Evolutionary conservation across 2,888 invertebrate species (phyloP), one percentile per base, ranked within the genome.

Genomic region (Napeogenes inachia): DNA sequence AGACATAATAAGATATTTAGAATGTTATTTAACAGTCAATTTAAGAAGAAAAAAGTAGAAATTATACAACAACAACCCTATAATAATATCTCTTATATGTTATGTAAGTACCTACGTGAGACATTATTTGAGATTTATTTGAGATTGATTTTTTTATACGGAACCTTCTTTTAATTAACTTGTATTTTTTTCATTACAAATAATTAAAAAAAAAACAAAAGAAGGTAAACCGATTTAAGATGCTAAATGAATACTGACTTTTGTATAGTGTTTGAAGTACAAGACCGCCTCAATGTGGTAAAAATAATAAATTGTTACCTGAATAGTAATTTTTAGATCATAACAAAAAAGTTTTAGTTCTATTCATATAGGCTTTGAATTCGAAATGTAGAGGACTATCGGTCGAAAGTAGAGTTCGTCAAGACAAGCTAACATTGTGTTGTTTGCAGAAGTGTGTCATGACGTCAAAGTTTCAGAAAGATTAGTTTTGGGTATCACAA

Each of bases 361-460:
- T 50, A 30, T 50, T n/a, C 30, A 12, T 30, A 50, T 50, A 50
- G 30, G 50, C 61, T 35, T 53, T 55, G 46, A 50, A 62, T 50
- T 50, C 30, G 50, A 50, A 50, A 30, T 50, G 8, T 12, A 50
- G 21, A 30, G 50, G 30, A 10, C 30, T 50, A 30, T 50, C 8
- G 30, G 50, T 30, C 30, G 30, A 50, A 50, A 50, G 50, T 30
- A 30, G 50, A 50, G 21, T 30, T 50, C 50, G 50, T 50, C 50
- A 50, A 50, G 50, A 30, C 50, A 30, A 50, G 50, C 50, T 50
- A 50, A 50, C 50, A 30, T 42, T 35, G 62, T 62, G 56, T 59
- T 62, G 62, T 62, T 56, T 59, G 35, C 21, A 30, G 55, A 62
- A 62, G 53, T 62, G 56, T 62, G 62, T 62, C 62, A 62, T 50